Base-by-base conservation (phyloP, 2,113 vertebrate species). In the Ciconia maguari region DNA sequence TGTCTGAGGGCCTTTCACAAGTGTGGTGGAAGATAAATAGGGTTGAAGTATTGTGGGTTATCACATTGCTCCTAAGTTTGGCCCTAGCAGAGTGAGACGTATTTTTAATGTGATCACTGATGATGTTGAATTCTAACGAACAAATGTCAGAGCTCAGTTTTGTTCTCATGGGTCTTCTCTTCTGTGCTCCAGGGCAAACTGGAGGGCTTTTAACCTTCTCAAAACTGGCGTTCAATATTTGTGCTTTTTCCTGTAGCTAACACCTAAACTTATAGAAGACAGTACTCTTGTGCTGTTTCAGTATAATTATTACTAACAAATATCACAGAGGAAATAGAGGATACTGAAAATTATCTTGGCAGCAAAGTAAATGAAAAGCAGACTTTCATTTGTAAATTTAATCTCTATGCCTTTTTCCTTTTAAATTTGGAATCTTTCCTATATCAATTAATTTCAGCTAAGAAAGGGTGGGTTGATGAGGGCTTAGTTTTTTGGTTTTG, bases 1-100 rank as follows among this genome's bases (percentile, higher is more conserved):
- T 95, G 94, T 93, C 95, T 94, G 83, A 84, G 60, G 69, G 34
- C 87, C 61, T 91, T 78, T 78, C 64, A 51, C 42, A 70, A 38
- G 38, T 8, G n/a, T 64, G 60, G 42, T 66, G 17, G 52, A 84
- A 75, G 65, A 96, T 94, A 48, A 75, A 62, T 60, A 84, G 69
- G 38, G 11, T 36, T 86, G 64, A 68, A 87, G 16, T 38, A 7
- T 16, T 78, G 36, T 49, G 87, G 46, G 32, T 75, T 93, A 46
- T 93, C 78, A 65, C 34, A 2, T 69, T 42, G 54, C 66, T 90
- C 54, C 34, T 3, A 44, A 89, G 34, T 41, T 54, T 83, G 66
- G 34, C 32, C 58, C 13, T 27, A 83, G 41, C 74, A 46, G 44
- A 52, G 30, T 15, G 55, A 52, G 61, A 64, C 11, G 1, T 74